Evolutionary conservation across 2,113 vertebrate species (phyloP).

Genomic region (Formicarius rufipectus): DNA sequence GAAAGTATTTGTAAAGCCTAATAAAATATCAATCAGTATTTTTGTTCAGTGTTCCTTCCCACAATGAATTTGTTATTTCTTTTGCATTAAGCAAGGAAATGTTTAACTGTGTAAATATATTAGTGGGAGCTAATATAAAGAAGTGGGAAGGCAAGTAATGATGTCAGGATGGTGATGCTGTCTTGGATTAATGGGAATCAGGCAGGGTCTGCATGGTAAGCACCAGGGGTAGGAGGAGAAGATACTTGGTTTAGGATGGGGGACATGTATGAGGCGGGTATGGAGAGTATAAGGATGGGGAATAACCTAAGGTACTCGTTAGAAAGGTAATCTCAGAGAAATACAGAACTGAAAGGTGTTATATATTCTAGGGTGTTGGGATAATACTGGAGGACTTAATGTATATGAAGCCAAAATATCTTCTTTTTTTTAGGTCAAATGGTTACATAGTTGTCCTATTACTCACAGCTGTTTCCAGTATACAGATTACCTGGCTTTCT

Average conservation of each 20-base stretch:
- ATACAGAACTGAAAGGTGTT: neutral
- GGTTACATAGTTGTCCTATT: neutral
- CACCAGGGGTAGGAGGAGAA: neutral
- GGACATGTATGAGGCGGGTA: accelerated
- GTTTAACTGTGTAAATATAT: neutral
- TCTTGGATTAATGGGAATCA: neutral
- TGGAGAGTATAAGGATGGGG: neutral
- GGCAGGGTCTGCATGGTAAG: neutral
- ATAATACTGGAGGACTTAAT: neutral
- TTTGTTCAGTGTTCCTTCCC: neutral
- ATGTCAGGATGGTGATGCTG: neutral
- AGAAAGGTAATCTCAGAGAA: neutral
- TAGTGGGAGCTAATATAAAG: neutral
- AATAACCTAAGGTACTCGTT: neutral
- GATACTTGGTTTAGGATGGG: neutral
- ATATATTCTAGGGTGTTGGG: neutral
- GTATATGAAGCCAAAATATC: neutral
- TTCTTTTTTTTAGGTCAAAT: neutral
- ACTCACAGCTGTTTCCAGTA: neutral
- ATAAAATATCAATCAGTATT: neutral
- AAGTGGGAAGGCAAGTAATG: neutral
- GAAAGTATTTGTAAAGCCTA: neutral
- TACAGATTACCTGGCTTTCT: neutral
- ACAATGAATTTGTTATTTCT: neutral
- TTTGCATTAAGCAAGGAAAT: neutral